phyloP scores from a whole-genome alignment of 2,888 invertebrate genomes.

The Drosophila buzzatii region DNA sequence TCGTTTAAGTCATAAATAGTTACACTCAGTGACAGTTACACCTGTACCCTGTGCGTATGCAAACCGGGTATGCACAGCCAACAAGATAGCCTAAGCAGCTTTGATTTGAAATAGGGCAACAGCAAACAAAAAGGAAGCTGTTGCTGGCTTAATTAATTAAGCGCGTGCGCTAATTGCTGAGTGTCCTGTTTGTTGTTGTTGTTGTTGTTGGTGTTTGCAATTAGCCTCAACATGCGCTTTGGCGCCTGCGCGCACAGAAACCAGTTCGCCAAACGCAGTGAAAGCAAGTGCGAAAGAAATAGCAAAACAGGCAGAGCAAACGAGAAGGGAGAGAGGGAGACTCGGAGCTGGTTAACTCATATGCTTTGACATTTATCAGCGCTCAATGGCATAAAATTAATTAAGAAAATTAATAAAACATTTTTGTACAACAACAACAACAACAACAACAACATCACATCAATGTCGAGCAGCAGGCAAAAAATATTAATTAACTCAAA shows the following conservation, averaged over 20 bases:
- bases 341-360: conserved; percentile 1
- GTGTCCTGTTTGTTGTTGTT: conserved; percentile 49
- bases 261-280: conserved; percentile 54
- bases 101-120: conserved; percentile 14
- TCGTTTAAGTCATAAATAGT: conserved; percentile 76
- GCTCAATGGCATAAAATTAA: conserved; percentile 72
- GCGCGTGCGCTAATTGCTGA: conserved; percentile 66
- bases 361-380: conserved; percentile 68
- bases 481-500: conserved; percentile 76
- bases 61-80: conserved; percentile 19
- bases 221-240: conserved; percentile 76
- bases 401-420: conserved; percentile 81
- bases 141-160: conserved; percentile 65
- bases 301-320: conserved; percentile 5
- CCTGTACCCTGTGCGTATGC: conserved; percentile 17
- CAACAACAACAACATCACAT: conserved; percentile 21
- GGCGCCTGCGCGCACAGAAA: conserved; percentile 68
- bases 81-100: conserved; percentile 24
- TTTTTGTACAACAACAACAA: conserved; percentile 42
- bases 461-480: conserved; percentile 42
- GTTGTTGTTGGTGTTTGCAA: conserved; percentile 53
- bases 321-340: not conserved
- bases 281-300: conserved; percentile 27
- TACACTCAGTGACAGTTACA: conserved; percentile 65
- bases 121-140: conserved; percentile 3